Base-by-base conservation (phyloP, 2,797 vertebrate genomes). In the Cyclopterus lumpus region DNA sequence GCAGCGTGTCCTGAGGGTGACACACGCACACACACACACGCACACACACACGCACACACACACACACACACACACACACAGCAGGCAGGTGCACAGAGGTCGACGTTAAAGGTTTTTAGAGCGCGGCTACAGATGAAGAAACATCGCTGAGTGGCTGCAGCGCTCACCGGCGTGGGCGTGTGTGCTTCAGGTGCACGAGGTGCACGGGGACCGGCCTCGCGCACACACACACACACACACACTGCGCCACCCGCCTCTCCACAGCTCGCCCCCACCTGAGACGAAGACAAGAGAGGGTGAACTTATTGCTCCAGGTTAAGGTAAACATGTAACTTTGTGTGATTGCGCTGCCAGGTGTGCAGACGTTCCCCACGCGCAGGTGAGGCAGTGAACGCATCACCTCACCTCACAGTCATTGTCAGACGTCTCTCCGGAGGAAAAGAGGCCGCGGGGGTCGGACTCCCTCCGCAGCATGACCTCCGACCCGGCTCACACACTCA, bases 321-420 rank as follows among this genome's bases (percentile, higher is more conserved):
- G 38, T 18, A 2, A 8, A 49, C 65, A n/a, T 54, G 22, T 14
- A 18, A 42, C 32, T 61, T 46, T 42, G 5, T 24, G 34, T n/a
- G n/a, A n/a, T n/a, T n/a, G n/a, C n/a, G n/a, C n/a, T n/a, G n/a
- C n/a, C n/a, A n/a, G n/a, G n/a, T n/a, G n/a, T n/a, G n/a, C n/a
- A n/a, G n/a, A n/a, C n/a, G n/a, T n/a, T 34, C 20, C 1, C 34
- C 12, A 22, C 42, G 3, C 3, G 22, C 26, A 24, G 34, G 14
- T 6, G 24, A 9, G 20, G 68, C 20, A 64, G 48, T 8, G 46
- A 73, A 63, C 44, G 40, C 34, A 49, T 10, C 49, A 54, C 15
- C 85, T 85, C 88, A 95, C 95, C 94, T 93, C 93, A 68, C 90
- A 91, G 86, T 94, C 91, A 70, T 94, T 90, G 88, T 94, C 90